A percentile compares a stretch with the other conserved stretches of the same genome.
Evolutionary conservation across 2,797 vertebrate species (phyloP).

Genomic region (Onychomys arenicola): DNA sequence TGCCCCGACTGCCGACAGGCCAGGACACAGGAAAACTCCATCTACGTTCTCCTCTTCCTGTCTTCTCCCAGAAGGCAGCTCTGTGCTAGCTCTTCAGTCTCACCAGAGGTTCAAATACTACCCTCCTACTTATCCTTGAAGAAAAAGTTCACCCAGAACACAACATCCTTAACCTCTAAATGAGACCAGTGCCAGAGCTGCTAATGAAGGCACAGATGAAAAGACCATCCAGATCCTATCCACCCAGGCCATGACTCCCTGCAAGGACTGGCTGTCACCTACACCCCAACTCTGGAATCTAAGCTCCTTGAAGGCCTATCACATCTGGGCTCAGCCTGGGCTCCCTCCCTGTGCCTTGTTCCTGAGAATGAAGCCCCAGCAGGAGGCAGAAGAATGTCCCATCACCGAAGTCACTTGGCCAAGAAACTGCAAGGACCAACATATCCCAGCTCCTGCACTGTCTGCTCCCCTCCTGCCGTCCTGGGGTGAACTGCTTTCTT

Average conservation of each 20-base stretch:
- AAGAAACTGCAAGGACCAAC: not conserved
- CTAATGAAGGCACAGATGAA: not conserved
- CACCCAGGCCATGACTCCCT: fast-evolving
- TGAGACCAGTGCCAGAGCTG: fast-evolving
- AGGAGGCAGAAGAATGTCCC: not conserved
- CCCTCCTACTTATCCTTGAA: not conserved
- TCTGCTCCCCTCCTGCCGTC: not conserved
- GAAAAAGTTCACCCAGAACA: not conserved
- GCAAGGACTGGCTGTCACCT: fast-evolving
- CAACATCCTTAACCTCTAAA: not conserved
- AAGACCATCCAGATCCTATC: fast-evolving
- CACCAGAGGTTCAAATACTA: not conserved
- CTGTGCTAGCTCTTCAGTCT: not conserved
- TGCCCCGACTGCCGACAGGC: too few species aligned
- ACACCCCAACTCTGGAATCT: fast-evolving
- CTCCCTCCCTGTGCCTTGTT: not conserved
- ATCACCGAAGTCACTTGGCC: fast-evolving
- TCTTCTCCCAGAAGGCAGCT: not conserved
- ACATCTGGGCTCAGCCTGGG: fast-evolving
- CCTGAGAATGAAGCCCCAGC: not conserved
- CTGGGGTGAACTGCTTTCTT: not conserved
- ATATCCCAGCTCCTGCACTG: not conserved
- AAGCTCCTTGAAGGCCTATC: not conserved
- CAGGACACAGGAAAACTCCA: too few species aligned
- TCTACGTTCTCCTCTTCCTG: not conserved